Evolutionary conservation across 2,888 invertebrate genomes (phyloP).

Genomic region (Drosophila neonasuta): DNA sequence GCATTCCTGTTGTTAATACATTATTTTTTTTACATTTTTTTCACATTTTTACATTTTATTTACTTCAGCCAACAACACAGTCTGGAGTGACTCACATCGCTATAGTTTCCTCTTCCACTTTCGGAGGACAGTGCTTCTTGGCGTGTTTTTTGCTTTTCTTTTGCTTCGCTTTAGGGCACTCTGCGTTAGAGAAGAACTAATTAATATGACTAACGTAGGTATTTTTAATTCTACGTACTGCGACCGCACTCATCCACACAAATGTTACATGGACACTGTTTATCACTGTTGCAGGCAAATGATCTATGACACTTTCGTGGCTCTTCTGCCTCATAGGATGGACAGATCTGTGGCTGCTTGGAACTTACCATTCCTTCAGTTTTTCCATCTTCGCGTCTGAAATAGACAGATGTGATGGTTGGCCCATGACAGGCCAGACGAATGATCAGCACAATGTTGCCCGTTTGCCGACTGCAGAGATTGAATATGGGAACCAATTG

Average conservation of each 20-base stretch:
- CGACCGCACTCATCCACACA: conserved; percentile 74
- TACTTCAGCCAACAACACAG: not conserved
- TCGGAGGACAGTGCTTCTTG: not conserved
- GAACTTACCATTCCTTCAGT: not conserved
- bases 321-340: conserved; percentile 23
- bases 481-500: conserved; percentile 77
- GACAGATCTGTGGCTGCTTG: conserved; percentile 36
- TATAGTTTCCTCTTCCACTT: not conserved
- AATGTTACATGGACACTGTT: conserved; percentile 64
- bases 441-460: conserved; percentile 79
- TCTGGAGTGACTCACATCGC: conserved; percentile 2
- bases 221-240: conserved; percentile 50
- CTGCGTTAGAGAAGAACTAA: conserved; percentile 5
- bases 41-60: not conserved
- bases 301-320: conserved; percentile 63
- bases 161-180: conserved; percentile 37
- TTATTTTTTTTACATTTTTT: not conserved
- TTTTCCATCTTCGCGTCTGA: not conserved
- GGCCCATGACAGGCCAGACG: conserved; percentile 80
- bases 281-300: conserved; percentile 72
- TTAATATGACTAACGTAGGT: not conserved
- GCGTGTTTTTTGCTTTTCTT: not conserved
- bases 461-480: conserved; percentile 74
- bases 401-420: conserved; percentile 75
- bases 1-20: not conserved